phyloP scores from a whole-genome alignment of 2,113 vertebrate genomes.

The Hippocampus comes region DNA sequence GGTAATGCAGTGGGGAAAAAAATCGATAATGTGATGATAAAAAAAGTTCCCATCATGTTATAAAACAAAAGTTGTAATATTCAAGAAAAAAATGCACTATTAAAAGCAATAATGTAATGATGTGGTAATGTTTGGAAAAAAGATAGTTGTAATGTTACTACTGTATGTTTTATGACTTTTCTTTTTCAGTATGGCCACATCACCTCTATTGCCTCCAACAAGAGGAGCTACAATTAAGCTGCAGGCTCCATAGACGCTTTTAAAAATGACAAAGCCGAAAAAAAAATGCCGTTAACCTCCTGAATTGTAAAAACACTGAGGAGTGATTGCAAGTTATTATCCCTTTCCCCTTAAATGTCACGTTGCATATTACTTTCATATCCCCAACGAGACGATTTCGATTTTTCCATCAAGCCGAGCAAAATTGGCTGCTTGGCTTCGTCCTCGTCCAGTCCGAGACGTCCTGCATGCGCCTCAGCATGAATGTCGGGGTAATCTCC shows the following conservation, averaged over 20 bases:
- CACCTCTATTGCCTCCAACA: not conserved
- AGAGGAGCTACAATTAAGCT: not conserved
- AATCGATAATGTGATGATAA: too few relatives aligned
- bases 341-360: not conserved
- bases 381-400: not conserved
- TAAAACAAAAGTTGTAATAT: too few relatives aligned
- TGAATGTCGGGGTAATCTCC: constrained; percentile 5
- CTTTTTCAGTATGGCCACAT: not conserved
- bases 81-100: too few relatives aligned
- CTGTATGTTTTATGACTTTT: too few relatives aligned
- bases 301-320: too few relatives aligned
- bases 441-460: not conserved
- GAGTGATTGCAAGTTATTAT: not conserved
- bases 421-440: not conserved
- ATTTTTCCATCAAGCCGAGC: not conserved
- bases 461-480: not conserved
- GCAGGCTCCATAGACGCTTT: not conserved
- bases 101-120: too few relatives aligned
- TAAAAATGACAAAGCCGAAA: not conserved
- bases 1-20: too few relatives aligned
- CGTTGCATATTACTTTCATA: not conserved
- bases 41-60: too few relatives aligned
- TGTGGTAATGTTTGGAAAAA: too few relatives aligned
- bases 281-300: not conserved
- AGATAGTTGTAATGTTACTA: too few relatives aligned